phyloP scores from a whole-genome alignment of 2,113 vertebrate species.

The Rhizomys pruinosus region DNA sequence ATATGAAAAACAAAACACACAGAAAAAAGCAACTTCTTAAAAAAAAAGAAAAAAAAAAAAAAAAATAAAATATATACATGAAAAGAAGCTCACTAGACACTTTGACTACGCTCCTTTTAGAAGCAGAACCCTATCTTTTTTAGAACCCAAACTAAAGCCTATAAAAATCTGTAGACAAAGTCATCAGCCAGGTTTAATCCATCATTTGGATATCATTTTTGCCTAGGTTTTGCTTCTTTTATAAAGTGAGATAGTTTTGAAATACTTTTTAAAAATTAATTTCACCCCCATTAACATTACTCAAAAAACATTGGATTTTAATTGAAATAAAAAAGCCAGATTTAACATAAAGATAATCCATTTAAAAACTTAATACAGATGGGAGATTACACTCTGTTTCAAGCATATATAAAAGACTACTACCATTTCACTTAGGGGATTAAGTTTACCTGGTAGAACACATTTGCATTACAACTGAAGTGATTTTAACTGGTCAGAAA shows the following conservation, averaged over 20 bases:
- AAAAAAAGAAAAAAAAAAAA: too few relatives aligned
- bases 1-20: neutral
- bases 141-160: conserved; percentile 4
- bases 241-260: neutral
- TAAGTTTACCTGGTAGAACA: neutral
- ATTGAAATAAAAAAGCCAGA: conserved; percentile 11
- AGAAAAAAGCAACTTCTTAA: neutral
- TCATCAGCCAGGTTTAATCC: neutral
- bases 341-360: neutral
- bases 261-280: neutral
- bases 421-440: neutral
- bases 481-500: too few relatives aligned
- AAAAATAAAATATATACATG: too few relatives aligned
- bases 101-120: neutral
- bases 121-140: neutral
- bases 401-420: neutral
- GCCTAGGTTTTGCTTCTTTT: neutral
- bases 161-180: neutral
- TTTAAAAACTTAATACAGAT: neutral
- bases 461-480: neutral
- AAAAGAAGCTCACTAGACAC: too few relatives aligned
- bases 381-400: neutral
- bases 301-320: neutral
- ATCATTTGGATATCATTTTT: neutral
- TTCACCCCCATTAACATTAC: neutral